A percentile compares a stretch with the other conserved stretches of the same genome.
Evolutionary conservation across 2,888 invertebrate species (phyloP).

Genomic region (Tipula confusa): DNA sequence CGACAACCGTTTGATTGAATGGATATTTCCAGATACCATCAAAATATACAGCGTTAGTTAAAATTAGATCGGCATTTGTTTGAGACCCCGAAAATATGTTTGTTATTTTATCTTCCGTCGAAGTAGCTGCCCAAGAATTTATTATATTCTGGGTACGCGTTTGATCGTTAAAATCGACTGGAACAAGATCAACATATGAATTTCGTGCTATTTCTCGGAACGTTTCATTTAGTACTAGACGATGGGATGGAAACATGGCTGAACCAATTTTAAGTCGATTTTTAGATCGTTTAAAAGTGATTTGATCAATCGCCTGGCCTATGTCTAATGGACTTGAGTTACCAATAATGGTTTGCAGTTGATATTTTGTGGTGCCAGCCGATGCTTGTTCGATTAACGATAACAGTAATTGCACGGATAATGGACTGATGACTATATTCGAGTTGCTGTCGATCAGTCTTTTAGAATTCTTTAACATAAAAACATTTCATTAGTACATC

Average conservation of each 20-base stretch:
- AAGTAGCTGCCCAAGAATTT: conserved; percentile 57
- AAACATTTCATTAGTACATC: conserved; percentile 32
- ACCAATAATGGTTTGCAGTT: conserved; percentile 35
- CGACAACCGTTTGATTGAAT: conserved; percentile 38
- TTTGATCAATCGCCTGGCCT: not conserved
- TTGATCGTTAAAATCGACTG: conserved; percentile 53
- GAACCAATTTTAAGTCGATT: conserved; percentile 36
- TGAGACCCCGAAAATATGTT: conserved; percentile 45
- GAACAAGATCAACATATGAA: conserved; percentile 44
- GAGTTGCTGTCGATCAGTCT: not conserved
- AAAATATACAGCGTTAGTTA: conserved; percentile 39
- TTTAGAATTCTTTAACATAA: conserved; percentile 25
- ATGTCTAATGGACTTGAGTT: not conserved
- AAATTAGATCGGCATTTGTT: conserved; percentile 32
- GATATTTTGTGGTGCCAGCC: conserved; percentile 35
- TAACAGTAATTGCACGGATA: conserved; percentile 37
- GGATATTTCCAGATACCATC: conserved; percentile 39
- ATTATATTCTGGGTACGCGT: conserved; percentile 50
- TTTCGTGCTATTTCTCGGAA: conserved; percentile 32
- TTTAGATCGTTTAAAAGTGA: not conserved
- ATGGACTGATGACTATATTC: conserved; percentile 38
- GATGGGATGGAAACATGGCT: conserved; percentile 36
- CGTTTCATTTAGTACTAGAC: conserved; percentile 31
- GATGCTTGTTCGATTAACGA: conserved; percentile 36
- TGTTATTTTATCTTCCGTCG: conserved; percentile 57